phyloP scores from a whole-genome alignment of 2,888 invertebrate species.

The Eupithecia subumbrata region DNA sequence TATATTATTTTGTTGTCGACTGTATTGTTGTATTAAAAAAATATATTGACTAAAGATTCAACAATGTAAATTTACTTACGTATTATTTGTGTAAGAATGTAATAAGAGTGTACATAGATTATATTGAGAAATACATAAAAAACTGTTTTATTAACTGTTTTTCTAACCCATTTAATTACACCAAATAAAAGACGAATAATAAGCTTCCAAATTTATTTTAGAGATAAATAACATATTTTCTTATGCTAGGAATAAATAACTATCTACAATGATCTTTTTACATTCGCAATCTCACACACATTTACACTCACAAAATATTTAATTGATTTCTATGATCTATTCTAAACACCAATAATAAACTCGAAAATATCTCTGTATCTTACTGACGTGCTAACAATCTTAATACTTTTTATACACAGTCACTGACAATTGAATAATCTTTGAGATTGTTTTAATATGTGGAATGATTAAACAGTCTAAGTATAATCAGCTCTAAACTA shows the following conservation, averaged over 20 bases:
- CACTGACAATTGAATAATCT: background rate
- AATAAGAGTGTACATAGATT: constrained; percentile 2
- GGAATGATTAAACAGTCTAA: constrained; percentile 1
- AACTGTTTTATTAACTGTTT: background rate
- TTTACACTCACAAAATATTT: background rate
- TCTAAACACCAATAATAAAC: background rate
- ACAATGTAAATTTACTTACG: background rate
- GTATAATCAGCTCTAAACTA: background rate
- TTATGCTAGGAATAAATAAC: constrained; percentile 5
- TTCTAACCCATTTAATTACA: background rate
- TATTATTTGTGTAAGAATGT: constrained; percentile 6
- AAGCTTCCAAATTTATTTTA: constrained; percentile 3
- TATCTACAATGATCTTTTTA: background rate
- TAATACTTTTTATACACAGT: background rate
- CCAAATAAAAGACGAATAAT: constrained; percentile 6
- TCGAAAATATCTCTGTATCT: background rate
- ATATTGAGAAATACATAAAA: background rate
- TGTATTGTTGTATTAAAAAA: background rate
- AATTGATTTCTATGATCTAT: background rate
- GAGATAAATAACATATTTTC: constrained; percentile 10
- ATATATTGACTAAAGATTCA: background rate
- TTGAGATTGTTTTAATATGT: background rate
- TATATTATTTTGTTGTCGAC: background rate
- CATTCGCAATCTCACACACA: background rate
- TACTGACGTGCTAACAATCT: background rate